phyloP scores from a whole-genome alignment of 2,113 vertebrate genomes.

The Rhegmatorhina hoffmannsi region DNA sequence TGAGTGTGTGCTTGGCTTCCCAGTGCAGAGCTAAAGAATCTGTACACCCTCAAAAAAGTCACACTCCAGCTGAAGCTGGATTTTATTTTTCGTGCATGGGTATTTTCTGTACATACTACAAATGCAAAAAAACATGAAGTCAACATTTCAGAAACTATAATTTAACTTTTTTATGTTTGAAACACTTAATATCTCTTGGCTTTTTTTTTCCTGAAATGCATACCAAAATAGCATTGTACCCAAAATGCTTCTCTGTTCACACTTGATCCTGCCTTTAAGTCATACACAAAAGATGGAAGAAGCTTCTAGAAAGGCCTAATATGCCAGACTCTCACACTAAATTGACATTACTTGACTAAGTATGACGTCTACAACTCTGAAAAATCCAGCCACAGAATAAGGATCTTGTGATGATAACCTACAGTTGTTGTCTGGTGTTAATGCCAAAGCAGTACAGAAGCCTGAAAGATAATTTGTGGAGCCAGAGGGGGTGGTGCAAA shows the following conservation, averaged over 20 bases:
- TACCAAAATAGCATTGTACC: not conserved
- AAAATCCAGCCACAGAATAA: conserved; percentile 46
- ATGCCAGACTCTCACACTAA: conserved; percentile 55
- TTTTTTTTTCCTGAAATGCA: not conserved
- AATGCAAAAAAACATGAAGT: not conserved
- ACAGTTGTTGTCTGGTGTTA: conserved; percentile 11
- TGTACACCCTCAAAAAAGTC: not conserved
- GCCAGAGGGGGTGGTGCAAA: too few species aligned
- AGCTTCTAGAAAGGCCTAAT: conserved; percentile 40
- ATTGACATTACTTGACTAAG: conserved; percentile 46
- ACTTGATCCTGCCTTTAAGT: conserved; percentile 17
- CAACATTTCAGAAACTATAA: not conserved
- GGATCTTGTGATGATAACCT: conserved; percentile 43
- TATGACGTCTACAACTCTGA: conserved; percentile 49
- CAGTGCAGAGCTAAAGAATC: not conserved
- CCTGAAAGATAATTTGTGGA: not conserved
- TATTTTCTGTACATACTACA: not conserved
- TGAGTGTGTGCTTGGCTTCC: not conserved
- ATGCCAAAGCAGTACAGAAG: conserved; percentile 19
- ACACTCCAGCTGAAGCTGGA: not conserved
- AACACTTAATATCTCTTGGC: not conserved
- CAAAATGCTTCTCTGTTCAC: not conserved
- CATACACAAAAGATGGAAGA: conserved; percentile 50
- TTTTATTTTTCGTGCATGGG: not conserved
- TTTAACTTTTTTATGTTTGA: not conserved